Percentiles rank a stretch among this genome's conserved stretches.
These are phyloP conservation scores for Ametastegia equiseti DNA, from an alignment of 2,888 invertebrate species.

Conservation along the genomic window DNA sequence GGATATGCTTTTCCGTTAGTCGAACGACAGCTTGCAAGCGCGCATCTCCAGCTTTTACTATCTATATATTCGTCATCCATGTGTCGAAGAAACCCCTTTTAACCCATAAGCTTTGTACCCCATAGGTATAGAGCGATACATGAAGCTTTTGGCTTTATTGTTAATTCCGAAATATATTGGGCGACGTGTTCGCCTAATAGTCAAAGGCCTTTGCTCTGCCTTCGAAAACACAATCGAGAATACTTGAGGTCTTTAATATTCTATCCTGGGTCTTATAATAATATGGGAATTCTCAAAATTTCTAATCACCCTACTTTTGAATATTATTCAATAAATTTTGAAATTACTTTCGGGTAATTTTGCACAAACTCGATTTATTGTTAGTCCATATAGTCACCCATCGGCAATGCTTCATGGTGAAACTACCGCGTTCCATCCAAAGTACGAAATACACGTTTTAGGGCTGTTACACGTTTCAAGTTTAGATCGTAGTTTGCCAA, in stretches of 20 bases:
- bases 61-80: neutral
- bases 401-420: slow-evolving; percentile 9
- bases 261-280: neutral
- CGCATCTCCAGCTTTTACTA: too few species aligned
- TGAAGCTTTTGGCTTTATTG: neutral
- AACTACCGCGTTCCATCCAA: slow-evolving; percentile 16
- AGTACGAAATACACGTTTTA: slow-evolving; percentile 35
- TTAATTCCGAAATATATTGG: neutral
- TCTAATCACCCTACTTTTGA: neutral
- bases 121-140: neutral
- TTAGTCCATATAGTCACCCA: neutral
- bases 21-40: neutral
- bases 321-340: too few species aligned
- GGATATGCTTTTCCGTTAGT: slow-evolving; percentile 12
- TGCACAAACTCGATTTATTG: neutral
- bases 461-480: slow-evolving; percentile 28
- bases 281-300: neutral
- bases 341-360: too few species aligned
- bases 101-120: neutral
- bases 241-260: too few species aligned
- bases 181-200: neutral
- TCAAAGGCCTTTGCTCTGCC: neutral
- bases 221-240: neutral
- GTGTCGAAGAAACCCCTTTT: slow-evolving; percentile 12
- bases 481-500: slow-evolving; percentile 35